These are phyloP conservation scores for Anorthoa munda DNA, from an alignment of 2,888 invertebrate species.

Conservation along the genomic window DNA sequence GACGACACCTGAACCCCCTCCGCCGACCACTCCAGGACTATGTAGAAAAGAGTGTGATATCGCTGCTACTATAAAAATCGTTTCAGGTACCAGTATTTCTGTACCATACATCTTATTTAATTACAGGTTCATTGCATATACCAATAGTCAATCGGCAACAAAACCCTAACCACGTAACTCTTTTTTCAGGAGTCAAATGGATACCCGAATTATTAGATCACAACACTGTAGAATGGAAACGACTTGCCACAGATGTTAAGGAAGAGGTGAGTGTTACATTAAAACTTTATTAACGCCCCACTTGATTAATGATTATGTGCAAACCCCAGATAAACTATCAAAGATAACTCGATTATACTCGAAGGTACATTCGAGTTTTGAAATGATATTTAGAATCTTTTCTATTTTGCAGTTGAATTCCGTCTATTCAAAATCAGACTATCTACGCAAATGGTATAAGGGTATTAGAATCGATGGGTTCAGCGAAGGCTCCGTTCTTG, in stretches of 20 bases:
- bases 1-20: conserved; percentile 93
- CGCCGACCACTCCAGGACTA: conserved; percentile 95
- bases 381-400: not conserved
- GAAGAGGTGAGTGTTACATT: conserved; percentile 92
- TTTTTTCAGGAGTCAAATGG: conserved; percentile 93
- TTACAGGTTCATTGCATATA: no score
- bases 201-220: conserved; percentile 96
- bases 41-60: conserved; percentile 95
- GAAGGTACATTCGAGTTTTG: not conserved
- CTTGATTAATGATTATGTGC: not conserved
- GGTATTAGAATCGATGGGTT: conserved; percentile 97
- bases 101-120: no score
- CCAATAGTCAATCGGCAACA: no score
- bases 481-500: conserved; percentile 96
- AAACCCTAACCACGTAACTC: not conserved
- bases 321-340: not conserved
- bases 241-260: conserved; percentile 95
- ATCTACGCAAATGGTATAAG: conserved; percentile 95
- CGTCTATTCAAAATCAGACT: conserved; percentile 94
- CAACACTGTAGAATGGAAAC: conserved; percentile 96
- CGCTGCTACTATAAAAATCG: conserved; percentile 96
- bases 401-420: conserved; percentile 93
- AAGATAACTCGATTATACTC: not conserved
- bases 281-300: not conserved
- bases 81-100: conserved; percentile 90